phyloP scores from a whole-genome alignment of 2,113 vertebrate species.

The Rhineura floridana region DNA sequence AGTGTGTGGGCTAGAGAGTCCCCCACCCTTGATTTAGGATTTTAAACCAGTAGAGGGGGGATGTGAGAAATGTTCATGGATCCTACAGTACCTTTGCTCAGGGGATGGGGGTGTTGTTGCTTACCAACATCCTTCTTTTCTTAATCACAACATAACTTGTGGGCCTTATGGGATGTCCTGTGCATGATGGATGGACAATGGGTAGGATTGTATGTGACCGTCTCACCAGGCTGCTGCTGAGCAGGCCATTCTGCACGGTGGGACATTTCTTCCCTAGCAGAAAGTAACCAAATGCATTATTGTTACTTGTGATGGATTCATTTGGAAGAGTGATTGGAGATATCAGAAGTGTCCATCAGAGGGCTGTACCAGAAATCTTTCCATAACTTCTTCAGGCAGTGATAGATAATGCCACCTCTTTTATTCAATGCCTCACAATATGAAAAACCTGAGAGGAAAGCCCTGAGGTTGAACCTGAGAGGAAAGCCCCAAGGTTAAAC shows the following conservation, averaged over 20 bases:
- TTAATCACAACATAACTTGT: background rate
- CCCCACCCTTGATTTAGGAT: background rate
- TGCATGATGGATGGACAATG: background rate
- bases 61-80: background rate
- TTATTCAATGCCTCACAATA: background rate
- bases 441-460: fast-evolving
- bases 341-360: background rate
- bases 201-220: background rate
- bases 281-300: fast-evolving
- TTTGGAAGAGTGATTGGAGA: constrained; percentile 14
- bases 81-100: background rate
- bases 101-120: background rate
- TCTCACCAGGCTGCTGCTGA: background rate
- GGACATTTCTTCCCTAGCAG: background rate
- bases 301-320: background rate
- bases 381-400: background rate
- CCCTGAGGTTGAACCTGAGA: too few relatives aligned
- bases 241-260: background rate
- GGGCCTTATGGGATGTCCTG: background rate
- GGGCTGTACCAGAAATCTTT: background rate
- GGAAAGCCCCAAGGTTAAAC: fast-evolving
- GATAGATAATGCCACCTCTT: background rate
- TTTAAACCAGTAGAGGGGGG: background rate
- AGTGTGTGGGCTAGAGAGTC: too few relatives aligned
- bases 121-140: background rate